Base-by-base conservation (phyloP, 2,113 vertebrate genomes). In the Pelodiscus sinensis region DNA sequence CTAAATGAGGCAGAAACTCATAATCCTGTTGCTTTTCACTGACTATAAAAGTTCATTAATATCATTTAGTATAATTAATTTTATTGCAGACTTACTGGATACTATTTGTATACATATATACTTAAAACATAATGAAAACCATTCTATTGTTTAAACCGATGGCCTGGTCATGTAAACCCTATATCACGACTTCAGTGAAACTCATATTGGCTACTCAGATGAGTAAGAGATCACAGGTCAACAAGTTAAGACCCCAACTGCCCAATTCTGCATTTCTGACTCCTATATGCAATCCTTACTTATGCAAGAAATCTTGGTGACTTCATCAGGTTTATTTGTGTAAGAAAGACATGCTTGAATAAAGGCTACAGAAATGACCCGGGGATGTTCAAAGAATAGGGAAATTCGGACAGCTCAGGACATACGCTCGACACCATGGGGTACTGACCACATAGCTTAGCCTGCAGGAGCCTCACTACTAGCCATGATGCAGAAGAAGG, bases 401-500 rank as follows among this genome's bases (percentile, higher is more conserved):
- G 55, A n/a, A 68, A 44, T 4, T 9, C 35, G 80, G 87, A 51
- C n/a, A 35, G 68, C 7, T 57, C 25, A 60, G 35, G 65, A 54
- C n/a, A 22, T 5, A 52, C n/a, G 3, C 27, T 1, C 9, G 56
- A 52, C 52, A 51, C 0, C 0, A 0, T 27, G 44, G n/a, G 16
- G 21, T 73, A 51, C 44, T 50, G 93, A 79, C 78, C 91, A 25
- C 8, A 0, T 3, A 68, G 35, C 52, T 56, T 68, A 79, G 86
- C 14, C 11, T 10, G 60, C 50, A 90, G 50, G 65, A 35, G 5
- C 31, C 18, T 90, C 31, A 2, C 0, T 58, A 85, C 31, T 81
- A 79, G 44, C 65, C 81, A 83, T 0, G 0, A 35, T 0, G 24
- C 0, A 2, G 0, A 8, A 87, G 57, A 86, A 88, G 31, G 8